Evolutionary conservation across 2,797 vertebrate genomes (phyloP).

Genomic region (Chaenodraco wilsoni): DNA sequence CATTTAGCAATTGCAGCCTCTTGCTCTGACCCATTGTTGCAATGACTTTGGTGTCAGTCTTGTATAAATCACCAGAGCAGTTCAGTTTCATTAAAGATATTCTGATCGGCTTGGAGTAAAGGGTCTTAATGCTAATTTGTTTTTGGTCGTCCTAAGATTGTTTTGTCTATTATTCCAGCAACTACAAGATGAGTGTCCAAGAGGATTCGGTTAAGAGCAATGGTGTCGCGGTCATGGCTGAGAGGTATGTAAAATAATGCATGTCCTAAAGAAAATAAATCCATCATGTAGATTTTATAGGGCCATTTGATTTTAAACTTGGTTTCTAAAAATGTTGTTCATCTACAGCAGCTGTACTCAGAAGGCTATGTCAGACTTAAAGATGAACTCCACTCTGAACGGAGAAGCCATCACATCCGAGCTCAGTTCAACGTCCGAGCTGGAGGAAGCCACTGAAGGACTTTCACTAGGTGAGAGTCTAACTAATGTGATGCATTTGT

Average conservation of each 20-base stretch:
- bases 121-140: slow-evolving; percentile 16
- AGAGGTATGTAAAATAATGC: slow-evolving; percentile 68
- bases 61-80: slow-evolving; percentile 56
- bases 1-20: slow-evolving; percentile 32
- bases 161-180: slow-evolving; percentile 50
- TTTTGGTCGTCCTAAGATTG: background rate
- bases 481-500: background rate
- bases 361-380: slow-evolving; percentile 16
- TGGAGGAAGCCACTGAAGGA: slow-evolving; percentile 6
- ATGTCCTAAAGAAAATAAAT: background rate
- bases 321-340: background rate
- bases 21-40: slow-evolving; percentile 62
- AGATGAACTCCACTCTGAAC: slow-evolving; percentile 30
- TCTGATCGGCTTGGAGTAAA: slow-evolving; percentile 12
- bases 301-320: background rate
- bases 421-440: background rate
- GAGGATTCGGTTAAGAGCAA: slow-evolving; percentile 35
- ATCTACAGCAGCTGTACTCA: slow-evolving; percentile 29
- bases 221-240: slow-evolving; percentile 37
- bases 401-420: slow-evolving; percentile 18
- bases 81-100: slow-evolving; percentile 29
- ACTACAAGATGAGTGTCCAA: slow-evolving; percentile 64
- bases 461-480: slow-evolving; percentile 48
- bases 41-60: slow-evolving; percentile 40
- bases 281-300: background rate